Conservation (phyloP, 2,797 vertebrate genomes). For the Macrochelys suwanniensis region DNA sequence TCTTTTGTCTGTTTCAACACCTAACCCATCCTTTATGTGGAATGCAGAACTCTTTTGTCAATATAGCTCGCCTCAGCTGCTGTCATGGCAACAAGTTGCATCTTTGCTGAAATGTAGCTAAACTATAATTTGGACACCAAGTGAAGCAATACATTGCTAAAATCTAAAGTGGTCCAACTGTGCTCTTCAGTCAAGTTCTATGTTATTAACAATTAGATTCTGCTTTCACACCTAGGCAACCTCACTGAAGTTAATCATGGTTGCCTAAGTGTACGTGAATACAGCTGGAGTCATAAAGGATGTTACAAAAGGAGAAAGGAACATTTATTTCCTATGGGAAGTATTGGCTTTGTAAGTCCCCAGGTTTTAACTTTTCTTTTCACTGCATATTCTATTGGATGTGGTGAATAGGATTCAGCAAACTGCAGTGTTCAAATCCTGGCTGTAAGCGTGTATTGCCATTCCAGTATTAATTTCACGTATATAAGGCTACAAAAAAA, state of each 20-base stretch:
- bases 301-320: neutral
- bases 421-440: neutral
- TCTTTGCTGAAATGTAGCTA: conserved; percentile 64
- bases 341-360: neutral
- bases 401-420: neutral
- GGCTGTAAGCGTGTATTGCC: neutral
- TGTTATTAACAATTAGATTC: neutral
- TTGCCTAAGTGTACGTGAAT: neutral
- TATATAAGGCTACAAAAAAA: neutral
- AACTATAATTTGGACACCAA: conserved; percentile 39
- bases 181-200: neutral
- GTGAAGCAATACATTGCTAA: conserved; percentile 35
- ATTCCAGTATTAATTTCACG: neutral
- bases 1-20: conserved; percentile 72
- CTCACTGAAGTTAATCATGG: neutral
- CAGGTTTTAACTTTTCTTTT: neutral
- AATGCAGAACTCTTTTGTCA: conserved; percentile 42
- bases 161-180: conserved; percentile 12
- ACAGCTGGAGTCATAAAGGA: neutral
- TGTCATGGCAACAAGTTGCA: conserved; percentile 76
- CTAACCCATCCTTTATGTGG: conserved; percentile 58
- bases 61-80: conserved; percentile 65
- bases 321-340: neutral
- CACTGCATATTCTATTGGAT: neutral
- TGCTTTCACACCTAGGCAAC: neutral